Percentiles rank a stretch among this genome's conserved stretches.
These are phyloP conservation scores for Troglohyphantes excavatus DNA, from an alignment of 2,888 invertebrate genomes.

Conservation along the genomic window DNA sequence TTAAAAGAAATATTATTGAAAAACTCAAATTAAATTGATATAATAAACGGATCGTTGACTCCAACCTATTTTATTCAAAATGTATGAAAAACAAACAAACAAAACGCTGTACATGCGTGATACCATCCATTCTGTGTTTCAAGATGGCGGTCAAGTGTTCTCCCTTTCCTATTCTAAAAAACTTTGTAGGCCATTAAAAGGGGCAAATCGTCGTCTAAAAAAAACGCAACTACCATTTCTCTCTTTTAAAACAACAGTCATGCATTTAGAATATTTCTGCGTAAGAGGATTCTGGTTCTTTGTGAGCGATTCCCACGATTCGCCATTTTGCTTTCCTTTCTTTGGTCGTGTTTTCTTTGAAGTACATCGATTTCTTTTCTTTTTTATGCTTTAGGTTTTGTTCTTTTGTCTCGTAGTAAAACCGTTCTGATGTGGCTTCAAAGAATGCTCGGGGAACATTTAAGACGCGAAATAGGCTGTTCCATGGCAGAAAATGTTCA, in stretches of 20 bases:
- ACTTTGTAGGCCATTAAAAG: constrained; percentile 2
- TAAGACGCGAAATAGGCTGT: too few species aligned
- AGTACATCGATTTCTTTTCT: not conserved
- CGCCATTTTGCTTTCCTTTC: not conserved
- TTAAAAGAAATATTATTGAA: too few species aligned
- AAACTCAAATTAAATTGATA: too few species aligned
- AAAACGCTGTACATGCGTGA: not conserved
- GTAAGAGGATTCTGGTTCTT: not conserved
- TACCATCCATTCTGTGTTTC: not conserved
- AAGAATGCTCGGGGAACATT: too few species aligned
- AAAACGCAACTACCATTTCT: not conserved
- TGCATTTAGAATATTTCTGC: constrained; percentile 18
- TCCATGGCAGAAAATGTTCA: too few species aligned
- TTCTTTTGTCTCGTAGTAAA: not conserved
- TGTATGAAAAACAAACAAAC: not conserved
- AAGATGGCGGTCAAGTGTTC: not conserved
- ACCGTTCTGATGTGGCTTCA: not conserved
- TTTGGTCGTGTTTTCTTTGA: not conserved
- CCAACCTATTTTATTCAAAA: not conserved
- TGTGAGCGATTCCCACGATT: constrained; percentile 16
- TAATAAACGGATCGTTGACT: too few species aligned
- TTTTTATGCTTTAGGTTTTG: not conserved
- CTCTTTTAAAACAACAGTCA: not conserved
- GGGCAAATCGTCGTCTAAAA: not conserved
- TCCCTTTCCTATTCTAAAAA: not conserved